Conservation (phyloP, 1,140 invertebrate species). For the Drosophila eugracilis region DNA sequence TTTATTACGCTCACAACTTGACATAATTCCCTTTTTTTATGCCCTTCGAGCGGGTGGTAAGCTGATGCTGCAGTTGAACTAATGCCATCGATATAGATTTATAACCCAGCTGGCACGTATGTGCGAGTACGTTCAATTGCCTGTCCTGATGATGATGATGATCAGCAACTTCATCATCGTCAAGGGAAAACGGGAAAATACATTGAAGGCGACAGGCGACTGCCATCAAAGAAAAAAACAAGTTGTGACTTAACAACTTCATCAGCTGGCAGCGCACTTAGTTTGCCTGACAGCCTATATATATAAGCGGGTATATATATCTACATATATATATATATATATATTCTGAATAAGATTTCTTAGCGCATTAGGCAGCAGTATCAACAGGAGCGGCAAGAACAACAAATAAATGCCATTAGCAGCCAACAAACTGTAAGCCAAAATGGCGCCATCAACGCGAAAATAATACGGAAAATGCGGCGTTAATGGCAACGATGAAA, state of each 20-base stretch:
- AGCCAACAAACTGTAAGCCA: constrained; percentile 76
- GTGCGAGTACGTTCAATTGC: constrained; percentile 64
- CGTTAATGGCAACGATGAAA: constrained; percentile 68
- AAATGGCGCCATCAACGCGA: constrained; percentile 77
- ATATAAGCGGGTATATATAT: constrained; percentile 5
- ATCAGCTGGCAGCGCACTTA: constrained; percentile 66
- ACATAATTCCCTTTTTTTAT: constrained; percentile 80
- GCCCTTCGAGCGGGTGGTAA: constrained; percentile 26
- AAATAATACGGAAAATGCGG: constrained; percentile 80
- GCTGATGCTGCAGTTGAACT: constrained; percentile 62
- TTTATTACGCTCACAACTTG: constrained; percentile 81
- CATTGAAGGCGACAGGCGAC: constrained; percentile 34
- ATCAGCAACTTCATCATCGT: constrained; percentile 27
- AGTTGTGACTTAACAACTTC: constrained; percentile 79
- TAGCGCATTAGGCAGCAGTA: constrained; percentile 63
- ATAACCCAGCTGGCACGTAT: constrained; percentile 57
- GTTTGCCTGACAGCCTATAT: constrained; percentile 31
- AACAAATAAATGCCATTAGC: constrained; percentile 71
- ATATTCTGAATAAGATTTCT: constrained; percentile 67
- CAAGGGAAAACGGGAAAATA: neutral
- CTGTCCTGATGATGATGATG: neutral
- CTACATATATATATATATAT: constrained; percentile 12
- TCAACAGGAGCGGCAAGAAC: constrained; percentile 41
- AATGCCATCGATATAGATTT: constrained; percentile 75
- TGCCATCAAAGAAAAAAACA: constrained; percentile 41